phyloP scores from a whole-genome alignment of 2,797 vertebrate genomes.

The Muscicapa striata region DNA sequence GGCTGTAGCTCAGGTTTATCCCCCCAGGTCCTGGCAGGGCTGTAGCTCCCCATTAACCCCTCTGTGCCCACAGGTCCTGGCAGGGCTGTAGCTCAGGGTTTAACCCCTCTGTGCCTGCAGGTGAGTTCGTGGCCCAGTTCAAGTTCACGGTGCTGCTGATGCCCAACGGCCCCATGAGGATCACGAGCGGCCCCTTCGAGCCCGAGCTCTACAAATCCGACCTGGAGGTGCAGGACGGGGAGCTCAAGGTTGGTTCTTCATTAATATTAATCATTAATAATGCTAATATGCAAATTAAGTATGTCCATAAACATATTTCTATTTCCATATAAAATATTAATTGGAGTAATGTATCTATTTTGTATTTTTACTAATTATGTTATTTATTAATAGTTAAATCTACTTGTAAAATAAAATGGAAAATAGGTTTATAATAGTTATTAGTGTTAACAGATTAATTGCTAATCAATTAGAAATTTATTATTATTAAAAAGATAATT shows the following conservation, averaged over 20 bases:
- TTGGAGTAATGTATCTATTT: accelerated
- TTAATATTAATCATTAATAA: accelerated
- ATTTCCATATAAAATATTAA: accelerated
- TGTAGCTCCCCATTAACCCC: too few relatives aligned
- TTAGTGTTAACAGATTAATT: too few relatives aligned
- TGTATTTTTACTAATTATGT: accelerated
- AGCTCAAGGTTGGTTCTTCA: neutral
- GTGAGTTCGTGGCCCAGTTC: neutral
- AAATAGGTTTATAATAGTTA: accelerated
- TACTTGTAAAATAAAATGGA: neutral
- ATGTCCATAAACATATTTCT: accelerated
- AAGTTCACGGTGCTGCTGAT: constrained; percentile 32
- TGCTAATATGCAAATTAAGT: accelerated
- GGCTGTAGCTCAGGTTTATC: too few relatives aligned
- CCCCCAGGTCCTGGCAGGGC: neutral
- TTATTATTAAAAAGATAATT: too few relatives aligned
- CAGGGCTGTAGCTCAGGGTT: neutral
- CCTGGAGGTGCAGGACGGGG: neutral
- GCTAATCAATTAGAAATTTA: neutral
- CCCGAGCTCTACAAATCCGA: neutral
- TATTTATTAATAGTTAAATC: neutral
- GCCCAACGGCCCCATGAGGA: constrained; percentile 19
- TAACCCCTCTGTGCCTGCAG: neutral
- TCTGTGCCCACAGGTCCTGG: neutral
- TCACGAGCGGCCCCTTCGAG: constrained; percentile 8